Evolutionary conservation across 2,888 invertebrate species (phyloP).

Genomic region (Cheilosia soror): DNA sequence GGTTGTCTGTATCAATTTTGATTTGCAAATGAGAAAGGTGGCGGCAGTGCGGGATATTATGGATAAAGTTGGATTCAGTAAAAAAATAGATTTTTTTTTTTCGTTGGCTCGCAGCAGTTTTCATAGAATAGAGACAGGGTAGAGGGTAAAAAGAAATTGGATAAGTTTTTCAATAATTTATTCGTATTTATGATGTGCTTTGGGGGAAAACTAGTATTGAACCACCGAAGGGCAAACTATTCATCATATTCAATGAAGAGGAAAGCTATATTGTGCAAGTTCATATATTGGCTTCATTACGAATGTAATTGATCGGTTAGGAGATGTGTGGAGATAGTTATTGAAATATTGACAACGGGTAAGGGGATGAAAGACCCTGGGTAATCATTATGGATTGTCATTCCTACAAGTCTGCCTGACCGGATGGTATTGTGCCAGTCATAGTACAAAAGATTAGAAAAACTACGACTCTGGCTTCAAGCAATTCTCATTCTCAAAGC

Average conservation of each 20-base stretch:
- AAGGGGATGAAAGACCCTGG: neutral
- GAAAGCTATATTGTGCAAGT: slow-evolving; percentile 23
- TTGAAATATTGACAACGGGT: slow-evolving; percentile 13
- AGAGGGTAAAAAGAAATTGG: slow-evolving; percentile 28
- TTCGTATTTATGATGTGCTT: slow-evolving; percentile 44
- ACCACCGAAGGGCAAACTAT: slow-evolving; percentile 17
- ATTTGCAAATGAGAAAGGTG: slow-evolving; percentile 49
- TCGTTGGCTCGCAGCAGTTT: neutral
- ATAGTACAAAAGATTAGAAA: too few relatives aligned
- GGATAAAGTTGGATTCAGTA: slow-evolving; percentile 62
- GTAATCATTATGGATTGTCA: too few relatives aligned
- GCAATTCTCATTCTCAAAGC: too few relatives aligned
- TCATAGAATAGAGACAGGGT: slow-evolving; percentile 1
- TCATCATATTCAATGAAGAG: slow-evolving; percentile 40
- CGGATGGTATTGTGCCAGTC: too few relatives aligned
- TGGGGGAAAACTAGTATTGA: neutral
- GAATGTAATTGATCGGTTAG: slow-evolving; percentile 10
- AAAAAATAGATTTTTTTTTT: slow-evolving; percentile 51
- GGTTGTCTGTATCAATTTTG: slow-evolving; percentile 57
- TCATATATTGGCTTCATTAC: slow-evolving; percentile 21
- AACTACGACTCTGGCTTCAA: too few relatives aligned
- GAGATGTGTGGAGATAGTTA: neutral
- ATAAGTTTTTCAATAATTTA: slow-evolving; percentile 67
- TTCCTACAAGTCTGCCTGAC: too few relatives aligned
- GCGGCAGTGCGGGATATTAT: neutral